These are phyloP conservation scores for Tamandua tetradactyla DNA, from an alignment of 2,797 vertebrate species.

Conservation along the genomic window DNA sequence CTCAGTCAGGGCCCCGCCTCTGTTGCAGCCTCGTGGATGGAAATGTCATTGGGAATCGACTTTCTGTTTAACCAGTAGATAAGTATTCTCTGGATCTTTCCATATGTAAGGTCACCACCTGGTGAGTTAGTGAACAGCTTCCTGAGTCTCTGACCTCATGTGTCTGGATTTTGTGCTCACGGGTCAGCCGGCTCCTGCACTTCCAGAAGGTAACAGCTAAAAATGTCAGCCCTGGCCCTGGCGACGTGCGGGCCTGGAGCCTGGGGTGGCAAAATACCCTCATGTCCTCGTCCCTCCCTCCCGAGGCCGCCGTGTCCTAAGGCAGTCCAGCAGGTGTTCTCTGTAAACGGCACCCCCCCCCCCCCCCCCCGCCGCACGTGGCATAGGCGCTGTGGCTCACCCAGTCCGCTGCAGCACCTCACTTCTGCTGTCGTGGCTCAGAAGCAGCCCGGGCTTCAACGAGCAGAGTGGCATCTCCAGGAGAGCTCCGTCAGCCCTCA, in stretches of 20 bases:
- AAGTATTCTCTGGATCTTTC: slow-evolving; percentile 51
- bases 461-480: no score
- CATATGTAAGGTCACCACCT: slow-evolving; percentile 30
- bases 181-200: not conserved
- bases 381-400: no score
- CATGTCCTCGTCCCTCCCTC: rapidly evolving
- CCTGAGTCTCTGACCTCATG: not conserved
- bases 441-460: no score
- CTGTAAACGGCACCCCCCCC: not conserved
- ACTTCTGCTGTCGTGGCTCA: no score
- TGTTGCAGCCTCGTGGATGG: not conserved
- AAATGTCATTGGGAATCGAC: slow-evolving; percentile 55
- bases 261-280: rapidly evolving
- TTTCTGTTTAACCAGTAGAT: slow-evolving; percentile 54
- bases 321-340: not conserved
- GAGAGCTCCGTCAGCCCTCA: no score
- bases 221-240: not conserved
- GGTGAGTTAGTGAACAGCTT: not conserved
- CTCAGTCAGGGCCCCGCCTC: no score
- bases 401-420: no score
- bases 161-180: not conserved
- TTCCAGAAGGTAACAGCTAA: not conserved
- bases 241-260: rapidly evolving
- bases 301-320: rapidly evolving
- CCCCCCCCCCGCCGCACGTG: no score